Base-by-base conservation (phyloP, 2,113 vertebrate species). In the Manacus vitellinus region DNA sequence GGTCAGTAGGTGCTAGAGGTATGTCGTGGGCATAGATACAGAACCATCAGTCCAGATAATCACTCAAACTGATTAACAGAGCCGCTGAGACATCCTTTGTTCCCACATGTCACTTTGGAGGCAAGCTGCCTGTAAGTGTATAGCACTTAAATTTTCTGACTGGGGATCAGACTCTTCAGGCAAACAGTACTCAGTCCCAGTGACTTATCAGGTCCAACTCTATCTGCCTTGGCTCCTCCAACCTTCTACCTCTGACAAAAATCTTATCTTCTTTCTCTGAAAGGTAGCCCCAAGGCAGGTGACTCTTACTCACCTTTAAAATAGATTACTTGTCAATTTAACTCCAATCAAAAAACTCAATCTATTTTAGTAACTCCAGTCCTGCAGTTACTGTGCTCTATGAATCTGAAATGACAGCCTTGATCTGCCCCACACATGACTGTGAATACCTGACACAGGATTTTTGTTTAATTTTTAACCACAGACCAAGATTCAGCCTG, bases 101-200 rank as follows among this genome's bases (percentile, higher is more conserved):
- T 76, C 55, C 47, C 54, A 28, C 0, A 0, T 6, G 0, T 24
- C 0, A 0, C 37, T 49, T 23, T 27, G 70, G n/a, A 86, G 28
- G 14, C 14, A 68, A 74, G 56, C 12, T 51, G 24, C 10, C 62
- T 33, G 11, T 30, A 82, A 75, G 31, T 4, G 17, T 43, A 82
- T 41, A 96, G 41, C 11, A 54, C 35, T 37, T 39, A 9, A 1
- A 21, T 20, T 72, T 81, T n/a, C 33, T 89, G 4, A 35, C 27
- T 2, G 2, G 35, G 27, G 27, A 66, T 59, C 3, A 28, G 24
- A 51, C 49, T 43, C 24, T 55, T 43, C n/a, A 70, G 67, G 46
- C 27, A 79, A 89, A 70, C 7, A 12, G 43, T 33, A 33, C 35
- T 86, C 52, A 71, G 27, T 28, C 55, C 47, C 4, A 1, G 14